Evolutionary conservation across 2,888 invertebrate genomes (phyloP).

Genomic region (Aleiodes leptofemur): DNA sequence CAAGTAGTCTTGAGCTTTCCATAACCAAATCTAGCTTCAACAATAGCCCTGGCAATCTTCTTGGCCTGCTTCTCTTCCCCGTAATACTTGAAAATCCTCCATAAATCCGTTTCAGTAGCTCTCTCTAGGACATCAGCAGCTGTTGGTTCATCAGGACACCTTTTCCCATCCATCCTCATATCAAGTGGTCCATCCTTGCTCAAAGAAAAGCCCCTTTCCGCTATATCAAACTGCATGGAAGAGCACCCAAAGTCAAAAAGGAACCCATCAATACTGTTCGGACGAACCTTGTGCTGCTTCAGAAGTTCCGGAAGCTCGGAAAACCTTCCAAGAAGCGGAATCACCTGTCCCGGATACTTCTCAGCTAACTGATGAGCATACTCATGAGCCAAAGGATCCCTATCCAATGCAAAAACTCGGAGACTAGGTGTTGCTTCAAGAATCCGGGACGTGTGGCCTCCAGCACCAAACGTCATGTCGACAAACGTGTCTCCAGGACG

Average conservation of each 20-base stretch:
- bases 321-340: constrained; percentile 91
- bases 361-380: constrained; percentile 81
- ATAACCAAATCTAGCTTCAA: constrained; percentile 88
- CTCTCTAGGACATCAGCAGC: constrained; percentile 92
- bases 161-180: constrained; percentile 94
- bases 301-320: constrained; percentile 88
- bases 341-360: constrained; percentile 83
- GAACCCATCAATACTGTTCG: constrained; percentile 88
- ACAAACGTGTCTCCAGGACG: constrained; percentile 81
- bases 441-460: constrained; percentile 89
- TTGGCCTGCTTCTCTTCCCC: constrained; percentile 93
- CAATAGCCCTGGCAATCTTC: constrained; percentile 90
- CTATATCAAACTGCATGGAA: constrained; percentile 94
- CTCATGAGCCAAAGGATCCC: constrained; percentile 88
- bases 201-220: constrained; percentile 90
- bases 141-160: constrained; percentile 84
- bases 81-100: constrained; percentile 90
- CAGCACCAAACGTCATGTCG: constrained; percentile 98
- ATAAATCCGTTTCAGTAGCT: constrained; percentile 86
- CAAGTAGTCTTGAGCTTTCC: constrained; percentile 87
- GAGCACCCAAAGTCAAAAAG: constrained; percentile 96
- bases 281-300: constrained; percentile 77
- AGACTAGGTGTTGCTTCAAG: constrained; percentile 81
- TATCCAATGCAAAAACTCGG: constrained; percentile 88
- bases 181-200: constrained; percentile 92